Conservation (phyloP, 2,888 invertebrate species). For the Xestobium rufovillosum region DNA sequence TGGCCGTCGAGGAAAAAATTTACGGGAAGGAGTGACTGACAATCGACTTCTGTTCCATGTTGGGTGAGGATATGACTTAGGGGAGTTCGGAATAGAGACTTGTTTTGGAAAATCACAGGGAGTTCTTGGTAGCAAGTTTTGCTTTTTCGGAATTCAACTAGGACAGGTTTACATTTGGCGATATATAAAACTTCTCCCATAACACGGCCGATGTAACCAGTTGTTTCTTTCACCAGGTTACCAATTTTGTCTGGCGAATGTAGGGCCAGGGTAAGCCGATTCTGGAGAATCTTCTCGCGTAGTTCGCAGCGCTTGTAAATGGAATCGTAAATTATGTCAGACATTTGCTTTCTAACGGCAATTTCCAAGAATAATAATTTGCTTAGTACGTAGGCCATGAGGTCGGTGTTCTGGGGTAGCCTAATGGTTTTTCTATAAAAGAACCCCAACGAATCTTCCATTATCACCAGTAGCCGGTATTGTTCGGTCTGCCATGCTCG, state of each 20-base stretch:
- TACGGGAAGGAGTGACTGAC: conserved; percentile 2
- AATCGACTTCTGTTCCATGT: conserved; percentile 11
- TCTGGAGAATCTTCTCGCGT: conserved; percentile 8
- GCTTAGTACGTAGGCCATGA: conserved; percentile 10
- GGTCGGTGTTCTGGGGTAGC: conserved; percentile 9
- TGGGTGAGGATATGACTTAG: conserved; percentile 10
- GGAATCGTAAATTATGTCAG: conserved; percentile 9
- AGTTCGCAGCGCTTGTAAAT: conserved; percentile 9
- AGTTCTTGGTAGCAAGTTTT: conserved; percentile 11
- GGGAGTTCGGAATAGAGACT: conserved; percentile 8
- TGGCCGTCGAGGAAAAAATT: conserved; percentile 6
- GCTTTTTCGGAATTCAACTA: conserved; percentile 6
- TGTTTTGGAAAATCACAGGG: conserved; percentile 9
- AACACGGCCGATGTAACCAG: too few species aligned
- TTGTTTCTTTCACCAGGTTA: too few species aligned
- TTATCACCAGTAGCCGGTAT: conserved; percentile 7
- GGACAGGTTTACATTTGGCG: conserved; percentile 7
- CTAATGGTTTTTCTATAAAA: conserved; percentile 1
- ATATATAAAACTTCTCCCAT: too few species aligned
- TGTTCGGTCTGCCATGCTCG: conserved; percentile 5
- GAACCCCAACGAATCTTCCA: conserved; percentile 8
- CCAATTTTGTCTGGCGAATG: conserved; percentile 7
- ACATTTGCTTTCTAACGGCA: conserved; percentile 7
- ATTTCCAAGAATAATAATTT: conserved; percentile 12
- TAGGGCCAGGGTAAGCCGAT: conserved; percentile 6